Base-by-base conservation (phyloP, 1,140 invertebrate genomes). In the Diabrotica undecimpunctata region DNA sequence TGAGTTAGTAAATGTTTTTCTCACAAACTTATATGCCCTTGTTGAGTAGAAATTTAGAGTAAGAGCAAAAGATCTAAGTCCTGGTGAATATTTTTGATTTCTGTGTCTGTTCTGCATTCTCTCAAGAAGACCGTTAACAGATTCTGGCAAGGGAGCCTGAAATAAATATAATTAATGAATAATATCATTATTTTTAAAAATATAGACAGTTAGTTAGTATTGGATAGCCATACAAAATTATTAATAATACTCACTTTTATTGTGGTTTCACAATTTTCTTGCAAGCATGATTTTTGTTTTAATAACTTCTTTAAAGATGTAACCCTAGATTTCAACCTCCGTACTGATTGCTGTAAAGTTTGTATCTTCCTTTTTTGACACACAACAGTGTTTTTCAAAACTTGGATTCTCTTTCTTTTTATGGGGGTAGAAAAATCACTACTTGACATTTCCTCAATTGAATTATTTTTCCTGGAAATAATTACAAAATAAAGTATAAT, bases 21-120 rank as follows among this genome's bases (percentile, higher is more conserved):
- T 54, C 5, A 68, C 64, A 68, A 64, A 68, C 52, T 66, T 54
- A 53, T 70, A 70, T 54, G 64, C 66, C 36, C 52, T 64, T 10
- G 59, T 25, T 35, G 66, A 66, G 41, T 68, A 64, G 58, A 68
- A 66, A 41, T 62, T 46, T 7, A 66, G 46, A 46, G 67, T 69
- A 12, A 69, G 41, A 13, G 70, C 67, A 63, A 71, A 71, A 11
- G 13, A 50, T 38, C 67, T 38, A 10, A 66, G 37, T 54, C 3
- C 39, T 35, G 62, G 62, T n/a, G 62, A 35, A 64, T 64, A 55
- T 54, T 39, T 56, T 60, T 51, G 46, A 14, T 58, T 65, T 50
- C 37, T 46, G 8, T 38, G 39, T 7, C 56, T 14, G 11, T 56
- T 46, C 10, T 46, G 50, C 54, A 58, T 64, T 54, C 38, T 55